A percentile compares a stretch with the other conserved stretches of the same genome.
phyloP scores from a whole-genome alignment of 2,797 vertebrate species.

The Urosaurus nigricauda region DNA sequence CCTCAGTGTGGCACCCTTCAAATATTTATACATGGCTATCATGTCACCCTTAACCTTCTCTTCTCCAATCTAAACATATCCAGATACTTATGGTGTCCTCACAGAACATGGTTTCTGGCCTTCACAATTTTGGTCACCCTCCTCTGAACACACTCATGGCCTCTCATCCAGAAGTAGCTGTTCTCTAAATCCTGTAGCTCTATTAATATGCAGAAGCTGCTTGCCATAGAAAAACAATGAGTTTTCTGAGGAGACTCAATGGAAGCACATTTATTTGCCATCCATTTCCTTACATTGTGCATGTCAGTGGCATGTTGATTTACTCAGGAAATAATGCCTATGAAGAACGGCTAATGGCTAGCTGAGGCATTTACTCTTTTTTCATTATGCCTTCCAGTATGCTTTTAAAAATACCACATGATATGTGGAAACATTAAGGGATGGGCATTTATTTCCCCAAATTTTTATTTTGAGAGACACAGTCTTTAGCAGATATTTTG shows the following conservation, averaged over 20 bases:
- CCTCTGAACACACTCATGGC: not conserved
- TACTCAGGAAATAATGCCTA: not conserved
- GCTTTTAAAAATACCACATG: constrained; percentile 21
- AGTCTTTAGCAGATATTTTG: not conserved
- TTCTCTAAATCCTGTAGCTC: not conserved
- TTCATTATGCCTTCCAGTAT: not conserved
- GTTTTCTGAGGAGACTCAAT: not conserved
- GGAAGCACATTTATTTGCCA: constrained; percentile 27
- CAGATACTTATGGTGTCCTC: no score
- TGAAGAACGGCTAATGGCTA: constrained; percentile 5
- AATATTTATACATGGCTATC: no score
- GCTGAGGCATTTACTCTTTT: constrained; percentile 17
- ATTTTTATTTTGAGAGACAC: constrained; percentile 6
- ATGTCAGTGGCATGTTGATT: not conserved
- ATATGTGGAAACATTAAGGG: not conserved
- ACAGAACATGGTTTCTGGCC: no score
- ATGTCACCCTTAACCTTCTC: no score
- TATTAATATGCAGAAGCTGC: not conserved
- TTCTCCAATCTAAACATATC: no score
- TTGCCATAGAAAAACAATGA: not conserved
- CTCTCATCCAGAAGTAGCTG: not conserved
- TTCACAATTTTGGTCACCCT: no score
- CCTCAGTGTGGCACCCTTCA: no score
- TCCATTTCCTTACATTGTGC: not conserved
- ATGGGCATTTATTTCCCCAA: not conserved